Evolutionary conservation across 2,113 vertebrate species (phyloP).

Genomic region (Gallinago undulata): DNA sequence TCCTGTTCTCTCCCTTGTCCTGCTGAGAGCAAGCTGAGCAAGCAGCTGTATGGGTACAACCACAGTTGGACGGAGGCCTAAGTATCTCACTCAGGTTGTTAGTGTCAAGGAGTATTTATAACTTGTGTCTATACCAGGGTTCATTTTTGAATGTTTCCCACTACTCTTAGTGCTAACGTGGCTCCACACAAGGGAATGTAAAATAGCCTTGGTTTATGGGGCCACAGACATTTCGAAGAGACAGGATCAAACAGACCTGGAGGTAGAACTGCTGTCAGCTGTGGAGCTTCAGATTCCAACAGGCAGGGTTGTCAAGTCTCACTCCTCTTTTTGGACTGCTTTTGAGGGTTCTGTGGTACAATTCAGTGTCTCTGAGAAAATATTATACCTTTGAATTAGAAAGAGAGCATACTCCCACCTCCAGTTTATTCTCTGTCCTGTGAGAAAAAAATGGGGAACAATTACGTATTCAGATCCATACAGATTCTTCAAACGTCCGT

Average conservation of each 20-base stretch:
- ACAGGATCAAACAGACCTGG: background rate
- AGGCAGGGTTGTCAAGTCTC: too few relatives aligned
- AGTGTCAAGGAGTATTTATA: background rate
- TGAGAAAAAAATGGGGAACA: background rate
- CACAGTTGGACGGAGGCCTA: background rate
- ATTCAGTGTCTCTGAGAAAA: background rate
- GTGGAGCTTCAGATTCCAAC: background rate
- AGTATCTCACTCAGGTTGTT: background rate
- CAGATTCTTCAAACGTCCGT: background rate
- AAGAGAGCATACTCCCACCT: accelerated
- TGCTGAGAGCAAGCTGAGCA: background rate
- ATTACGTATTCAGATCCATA: background rate
- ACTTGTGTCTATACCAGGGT: background rate
- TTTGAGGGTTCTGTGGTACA: background rate
- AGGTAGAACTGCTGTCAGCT: background rate
- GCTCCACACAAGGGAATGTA: accelerated
- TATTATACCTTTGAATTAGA: background rate
- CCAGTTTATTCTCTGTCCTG: background rate
- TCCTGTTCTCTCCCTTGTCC: background rate
- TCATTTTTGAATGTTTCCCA: background rate
- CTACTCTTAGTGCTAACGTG: background rate
- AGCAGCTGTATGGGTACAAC: background rate
- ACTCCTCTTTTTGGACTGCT: background rate
- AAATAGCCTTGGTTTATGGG: background rate
- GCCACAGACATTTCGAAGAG: accelerated